phyloP scores from a whole-genome alignment of 2,797 vertebrate species.

The Aeoliscus strigatus region DNA sequence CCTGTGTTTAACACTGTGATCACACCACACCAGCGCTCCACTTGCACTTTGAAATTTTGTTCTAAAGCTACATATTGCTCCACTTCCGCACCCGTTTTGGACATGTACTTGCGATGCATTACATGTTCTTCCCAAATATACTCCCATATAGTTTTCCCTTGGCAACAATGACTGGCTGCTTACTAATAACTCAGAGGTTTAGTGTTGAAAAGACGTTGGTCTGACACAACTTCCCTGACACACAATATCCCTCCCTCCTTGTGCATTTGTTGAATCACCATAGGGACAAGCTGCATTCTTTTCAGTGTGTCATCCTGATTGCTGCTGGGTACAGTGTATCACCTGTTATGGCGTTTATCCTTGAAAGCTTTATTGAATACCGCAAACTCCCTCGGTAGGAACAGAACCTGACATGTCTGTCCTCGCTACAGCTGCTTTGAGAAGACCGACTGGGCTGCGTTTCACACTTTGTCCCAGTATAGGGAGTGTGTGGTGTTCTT shows the following conservation, averaged over 20 bases:
- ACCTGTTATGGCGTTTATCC: conserved; percentile 70
- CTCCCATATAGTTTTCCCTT: background rate
- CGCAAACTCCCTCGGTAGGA: conserved; percentile 57
- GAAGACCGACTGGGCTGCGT: conserved; percentile 29
- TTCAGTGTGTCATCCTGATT: conserved; percentile 43
- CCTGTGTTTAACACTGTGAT: no score
- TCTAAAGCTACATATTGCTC: no score
- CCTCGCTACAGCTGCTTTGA: conserved; percentile 62
- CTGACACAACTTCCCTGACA: conserved; percentile 39
- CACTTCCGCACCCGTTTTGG: no score
- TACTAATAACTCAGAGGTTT: conserved; percentile 27
- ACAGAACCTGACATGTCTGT: conserved; percentile 61
- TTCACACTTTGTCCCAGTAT: conserved; percentile 45
- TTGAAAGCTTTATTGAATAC: conserved; percentile 68
- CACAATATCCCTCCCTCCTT: conserved; percentile 15
- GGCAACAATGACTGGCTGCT: conserved; percentile 13
- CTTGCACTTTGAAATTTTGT: no score
- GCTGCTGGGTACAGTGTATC: conserved; percentile 51
- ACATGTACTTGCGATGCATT: background rate
- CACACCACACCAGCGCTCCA: no score
- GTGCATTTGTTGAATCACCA: conserved; percentile 49
- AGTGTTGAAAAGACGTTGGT: conserved; percentile 46
- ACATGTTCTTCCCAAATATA: background rate
- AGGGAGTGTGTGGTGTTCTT: conserved; percentile 17
- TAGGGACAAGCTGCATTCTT: conserved; percentile 40